Evolutionary conservation across 2,888 invertebrate genomes (phyloP), one percentile per base, ranked within the genome.

Genomic region (Scaptomyza flava): DNA sequence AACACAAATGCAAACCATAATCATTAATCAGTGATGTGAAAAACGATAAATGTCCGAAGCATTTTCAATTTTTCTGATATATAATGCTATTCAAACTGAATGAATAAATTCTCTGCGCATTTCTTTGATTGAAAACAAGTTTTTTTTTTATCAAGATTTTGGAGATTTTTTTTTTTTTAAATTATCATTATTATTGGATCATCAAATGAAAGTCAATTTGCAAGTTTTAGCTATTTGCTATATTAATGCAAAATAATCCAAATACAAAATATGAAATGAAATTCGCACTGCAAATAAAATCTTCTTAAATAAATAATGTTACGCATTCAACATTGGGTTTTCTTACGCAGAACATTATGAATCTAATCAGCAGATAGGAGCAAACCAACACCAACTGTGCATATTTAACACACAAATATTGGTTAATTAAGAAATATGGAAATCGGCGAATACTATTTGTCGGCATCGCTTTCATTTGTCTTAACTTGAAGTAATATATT

Each of bases 381-480:
- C 51, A 38, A 50, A 61, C 65, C 58, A 61, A 72, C 72, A 61
- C 65, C 58, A 61, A 72, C 72, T 66, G 45, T 72, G 27, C 59
- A 68, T 71, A 64, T 64, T 75, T 72, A 52, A 65, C 46, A 54
- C 36, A 63, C 76, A 76, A 76, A 76, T 76, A 68, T 72, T 72
- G 57, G 65, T 66, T 76, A 76, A 76, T 76, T 76, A 76, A 72
- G 23, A 51, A 68, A 41, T 54, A 50, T 65, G 46, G 54, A 64
- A 64, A 62, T 50, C 58, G 72, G 50, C 36, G 30, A 17, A 50
- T 64, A n/a, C n/a, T n/a, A 68, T 52, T 47, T 71, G 76, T 68
- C 65, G 76, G 72, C 68, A 42, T 12, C 45, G 38, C 74, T 76
- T 76, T 65, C 51, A 72, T 66, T 72, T 57, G 48, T 47, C 41